Evolutionary conservation across 2,797 vertebrate genomes (phyloP).

Genomic region (Champsocephalus esox): DNA sequence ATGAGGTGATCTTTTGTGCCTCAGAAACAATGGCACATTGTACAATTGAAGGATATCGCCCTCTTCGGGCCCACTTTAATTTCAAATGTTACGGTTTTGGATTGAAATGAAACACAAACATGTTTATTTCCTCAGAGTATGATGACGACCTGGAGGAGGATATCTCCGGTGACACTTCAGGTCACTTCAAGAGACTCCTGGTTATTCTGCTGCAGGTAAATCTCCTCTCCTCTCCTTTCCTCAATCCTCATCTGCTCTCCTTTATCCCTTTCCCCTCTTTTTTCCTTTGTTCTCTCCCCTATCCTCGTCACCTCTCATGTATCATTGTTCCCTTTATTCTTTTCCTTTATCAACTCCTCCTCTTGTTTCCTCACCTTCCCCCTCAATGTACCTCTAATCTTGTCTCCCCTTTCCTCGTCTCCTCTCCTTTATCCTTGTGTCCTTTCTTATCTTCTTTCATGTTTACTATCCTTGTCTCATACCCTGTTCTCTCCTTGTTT

Average conservation of each 20-base stretch:
- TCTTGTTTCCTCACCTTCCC: neutral
- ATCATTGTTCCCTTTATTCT: neutral
- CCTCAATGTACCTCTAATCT: too few species aligned
- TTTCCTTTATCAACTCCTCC: neutral
- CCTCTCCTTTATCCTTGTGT: neutral
- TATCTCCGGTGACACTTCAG: constrained; percentile 90
- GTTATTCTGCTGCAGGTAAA: constrained; percentile 94
- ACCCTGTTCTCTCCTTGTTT: neutral
- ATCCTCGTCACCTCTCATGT: neutral
- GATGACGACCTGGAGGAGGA: constrained; percentile 90
- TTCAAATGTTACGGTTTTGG: too few species aligned
- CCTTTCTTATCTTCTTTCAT: neutral
- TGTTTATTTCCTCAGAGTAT: constrained; percentile 84
- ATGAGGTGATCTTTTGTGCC: too few species aligned
- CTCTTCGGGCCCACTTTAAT: too few species aligned
- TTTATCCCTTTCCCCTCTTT: neutral
- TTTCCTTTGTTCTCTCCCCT: neutral
- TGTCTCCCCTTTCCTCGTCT: accelerated
- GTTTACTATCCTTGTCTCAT: neutral
- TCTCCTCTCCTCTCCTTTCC: neutral
- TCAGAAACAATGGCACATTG: too few species aligned
- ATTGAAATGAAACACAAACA: neutral
- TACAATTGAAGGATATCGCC: too few species aligned
- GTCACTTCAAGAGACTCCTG: constrained; percentile 93
- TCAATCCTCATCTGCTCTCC: neutral